These are phyloP conservation scores for Phenganax subtilis DNA, from an alignment of 92 coral and sea anemone species.

Conservation along the genomic window DNA sequence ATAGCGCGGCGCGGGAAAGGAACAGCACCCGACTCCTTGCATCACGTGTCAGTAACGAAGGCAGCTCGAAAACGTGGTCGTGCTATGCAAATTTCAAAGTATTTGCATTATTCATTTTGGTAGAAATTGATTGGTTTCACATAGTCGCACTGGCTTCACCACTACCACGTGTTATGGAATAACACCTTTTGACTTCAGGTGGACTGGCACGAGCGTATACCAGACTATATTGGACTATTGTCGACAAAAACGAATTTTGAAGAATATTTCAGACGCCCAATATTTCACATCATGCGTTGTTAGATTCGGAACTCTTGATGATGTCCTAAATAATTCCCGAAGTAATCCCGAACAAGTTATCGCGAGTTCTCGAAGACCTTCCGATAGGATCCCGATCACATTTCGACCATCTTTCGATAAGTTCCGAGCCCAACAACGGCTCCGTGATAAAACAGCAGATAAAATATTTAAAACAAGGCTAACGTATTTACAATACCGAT, in stretches of 20 bases:
- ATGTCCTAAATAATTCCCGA: no score
- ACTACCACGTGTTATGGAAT: slow-evolving; percentile 5
- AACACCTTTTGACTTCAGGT: neutral
- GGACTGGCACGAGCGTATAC: slow-evolving; percentile 1
- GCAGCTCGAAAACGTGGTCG: no score
- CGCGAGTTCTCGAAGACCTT: no score
- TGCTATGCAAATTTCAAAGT: no score
- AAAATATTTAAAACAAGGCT: neutral
- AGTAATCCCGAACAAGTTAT: no score
- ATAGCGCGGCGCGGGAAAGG: neutral
- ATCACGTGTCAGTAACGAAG: no score
- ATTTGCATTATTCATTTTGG: no score
- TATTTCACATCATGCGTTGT: neutral
- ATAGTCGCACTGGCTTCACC: neutral
- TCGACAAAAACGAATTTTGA: neutral
- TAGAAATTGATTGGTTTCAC: no score
- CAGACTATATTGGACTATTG: neutral
- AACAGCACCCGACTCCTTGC: neutral
- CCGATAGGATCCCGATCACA: no score
- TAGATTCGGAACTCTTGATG: neutral
- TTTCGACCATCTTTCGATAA: no score
- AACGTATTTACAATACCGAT: neutral
- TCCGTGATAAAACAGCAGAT: no score
- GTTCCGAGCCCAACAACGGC: no score
- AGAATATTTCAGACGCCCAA: neutral